Conservation (phyloP, 2,797 vertebrate species). For the Amblyraja radiata region DNA sequence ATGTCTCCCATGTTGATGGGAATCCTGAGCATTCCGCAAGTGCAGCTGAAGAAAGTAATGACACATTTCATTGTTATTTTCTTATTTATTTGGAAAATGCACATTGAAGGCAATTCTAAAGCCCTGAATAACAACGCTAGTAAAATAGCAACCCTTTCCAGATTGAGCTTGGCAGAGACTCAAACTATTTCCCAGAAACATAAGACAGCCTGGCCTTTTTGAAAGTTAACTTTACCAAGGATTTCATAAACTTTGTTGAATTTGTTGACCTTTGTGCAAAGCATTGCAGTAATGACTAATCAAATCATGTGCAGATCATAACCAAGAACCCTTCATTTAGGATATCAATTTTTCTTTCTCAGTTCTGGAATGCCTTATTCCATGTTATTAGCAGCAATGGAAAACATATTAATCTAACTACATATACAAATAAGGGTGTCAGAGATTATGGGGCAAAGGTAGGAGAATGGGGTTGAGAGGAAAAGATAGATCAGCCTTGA, state of each 20-base stretch:
- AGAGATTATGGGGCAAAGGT: no score
- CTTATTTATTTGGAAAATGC: not conserved
- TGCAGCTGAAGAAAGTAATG: not conserved
- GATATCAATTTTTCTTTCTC: not conserved
- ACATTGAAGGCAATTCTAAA: constrained; percentile 8
- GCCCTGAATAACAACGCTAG: constrained; percentile 4
- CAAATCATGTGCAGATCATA: not conserved
- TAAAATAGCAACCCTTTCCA: not conserved
- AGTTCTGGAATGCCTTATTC: not conserved
- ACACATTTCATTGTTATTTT: not conserved
- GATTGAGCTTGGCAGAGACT: constrained; percentile 11
- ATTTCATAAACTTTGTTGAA: not conserved
- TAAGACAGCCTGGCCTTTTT: not conserved
- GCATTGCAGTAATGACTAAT: not conserved
- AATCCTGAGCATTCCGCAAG: not conserved
- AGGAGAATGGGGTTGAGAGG: no score
- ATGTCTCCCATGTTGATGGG: not conserved
- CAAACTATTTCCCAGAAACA: constrained; percentile 24
- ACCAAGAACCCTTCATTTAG: not conserved
- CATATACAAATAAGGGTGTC: no score
- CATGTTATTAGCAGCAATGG: not conserved
- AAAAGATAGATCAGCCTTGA: no score
- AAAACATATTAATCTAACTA: no score
- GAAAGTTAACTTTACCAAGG: not conserved
- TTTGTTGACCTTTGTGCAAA: not conserved